Base-by-base conservation (phyloP, 2,113 vertebrate genomes). In the Erinaceus europaeus region DNA sequence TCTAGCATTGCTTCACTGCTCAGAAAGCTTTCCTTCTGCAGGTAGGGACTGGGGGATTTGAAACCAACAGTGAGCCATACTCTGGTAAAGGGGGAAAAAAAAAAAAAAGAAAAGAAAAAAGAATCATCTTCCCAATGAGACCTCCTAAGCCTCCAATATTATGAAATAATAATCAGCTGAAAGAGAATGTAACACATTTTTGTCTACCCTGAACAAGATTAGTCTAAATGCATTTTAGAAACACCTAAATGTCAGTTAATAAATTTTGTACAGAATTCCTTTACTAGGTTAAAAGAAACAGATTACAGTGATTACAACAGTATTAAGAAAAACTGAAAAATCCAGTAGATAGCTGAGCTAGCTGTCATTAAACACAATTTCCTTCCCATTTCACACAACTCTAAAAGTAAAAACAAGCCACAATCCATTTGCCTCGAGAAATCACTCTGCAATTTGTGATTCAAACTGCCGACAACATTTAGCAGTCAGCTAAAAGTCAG, bases 321-420 rank as follows among this genome's bases (percentile, higher is more conserved):
- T 25, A 1, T 93, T 48, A 38, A 50, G 32, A 53, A 90, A 81
- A 86, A 86, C 32, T 3, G 61, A 65, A 55, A 94, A 83, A 52
- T 77, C 62, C 71, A 93, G 57, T 4, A 29, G 89, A 92, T 76
- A 46, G 67, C 50, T 86, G 40, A 88, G 57, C 69, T 15, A 46
- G n/a, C 18, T 85, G 38, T 50, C 84, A 76, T 84, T 86, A 89
- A 95, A 81, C 40, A 89, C 36, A 92, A 69, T 53, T 89, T 88
- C 62, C 86, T 89, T 88, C 93, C 89, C 62, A 81, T 84, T 90
- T 95, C 80, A 92, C 2, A 0, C 23, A 92, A 84, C 29, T 88
- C 34, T 92, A 85, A 91, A 92, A 93, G 18, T 78, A 81, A 95
- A 96, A 92, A 65, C 42, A 95, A 95, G 32, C 38, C 4, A 21